Evolutionary conservation across 1,140 invertebrate genomes (phyloP).

Genomic region (Holcopasites calliopsidis): DNA sequence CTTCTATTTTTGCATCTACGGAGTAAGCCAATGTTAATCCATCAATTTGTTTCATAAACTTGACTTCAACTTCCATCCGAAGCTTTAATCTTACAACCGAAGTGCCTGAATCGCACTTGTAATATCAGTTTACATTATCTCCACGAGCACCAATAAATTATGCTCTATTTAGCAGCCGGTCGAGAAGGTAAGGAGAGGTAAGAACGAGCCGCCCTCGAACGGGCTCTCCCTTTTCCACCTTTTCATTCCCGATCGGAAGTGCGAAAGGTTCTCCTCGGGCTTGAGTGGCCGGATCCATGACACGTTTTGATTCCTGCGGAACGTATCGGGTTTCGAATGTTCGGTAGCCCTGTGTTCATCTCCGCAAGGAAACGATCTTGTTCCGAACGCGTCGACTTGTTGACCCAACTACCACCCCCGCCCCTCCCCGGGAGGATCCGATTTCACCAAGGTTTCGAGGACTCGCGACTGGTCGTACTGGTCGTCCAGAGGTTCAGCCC

Average conservation of each 20-base stretch:
- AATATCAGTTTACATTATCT: no score
- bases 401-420: conserved; percentile 60
- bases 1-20: no score
- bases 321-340: conserved; percentile 53
- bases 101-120: no score
- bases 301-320: conserved; percentile 50
- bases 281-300: conserved; percentile 47
- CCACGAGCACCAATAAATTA: not conserved
- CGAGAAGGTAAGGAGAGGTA: not conserved
- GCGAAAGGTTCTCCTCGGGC: conserved; percentile 31
- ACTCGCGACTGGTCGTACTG: conserved; percentile 15
- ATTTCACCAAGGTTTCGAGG: conserved; percentile 56
- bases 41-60: no score
- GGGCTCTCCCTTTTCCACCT: not conserved
- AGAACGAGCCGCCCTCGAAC: not conserved
- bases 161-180: no score
- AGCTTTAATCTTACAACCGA: no score
- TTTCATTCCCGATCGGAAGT: conserved; percentile 43
- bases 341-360: conserved; percentile 12
- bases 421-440: conserved; percentile 48
- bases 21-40: no score
- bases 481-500: not conserved
- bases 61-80: no score
- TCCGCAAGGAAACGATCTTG: conserved; percentile 28
- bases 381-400: conserved; percentile 59